Conservation (phyloP, 2,797 vertebrate genomes). For the Dipus sagitta region DNA sequence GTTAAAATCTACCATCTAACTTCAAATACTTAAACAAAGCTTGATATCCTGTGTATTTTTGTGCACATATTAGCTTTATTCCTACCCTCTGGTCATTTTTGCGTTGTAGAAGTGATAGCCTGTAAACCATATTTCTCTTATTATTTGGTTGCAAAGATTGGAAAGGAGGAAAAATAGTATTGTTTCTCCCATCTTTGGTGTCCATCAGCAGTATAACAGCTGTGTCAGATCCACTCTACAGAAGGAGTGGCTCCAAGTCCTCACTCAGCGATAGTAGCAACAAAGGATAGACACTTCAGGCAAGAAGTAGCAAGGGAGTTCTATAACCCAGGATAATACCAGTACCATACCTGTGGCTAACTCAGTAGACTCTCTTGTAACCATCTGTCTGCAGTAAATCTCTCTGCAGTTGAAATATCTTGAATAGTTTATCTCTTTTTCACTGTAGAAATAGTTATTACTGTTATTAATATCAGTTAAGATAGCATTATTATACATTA, state of each 20-base stretch:
- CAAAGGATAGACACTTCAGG: background rate
- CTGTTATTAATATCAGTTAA: background rate
- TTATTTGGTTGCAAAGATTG: background rate
- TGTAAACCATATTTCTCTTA: background rate
- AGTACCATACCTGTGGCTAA: background rate
- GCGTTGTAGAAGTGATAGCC: background rate
- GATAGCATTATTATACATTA: background rate
- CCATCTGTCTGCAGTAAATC: background rate
- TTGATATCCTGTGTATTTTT: background rate
- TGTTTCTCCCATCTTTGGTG: background rate
- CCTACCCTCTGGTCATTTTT: background rate
- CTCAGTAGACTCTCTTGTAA: background rate
- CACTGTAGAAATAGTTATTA: background rate
- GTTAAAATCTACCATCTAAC: background rate
- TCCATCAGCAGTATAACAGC: background rate
- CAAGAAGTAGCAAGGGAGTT: background rate
- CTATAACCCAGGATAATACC: background rate
- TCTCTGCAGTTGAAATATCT: background rate
- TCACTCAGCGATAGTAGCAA: background rate
- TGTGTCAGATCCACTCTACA: fast-evolving
- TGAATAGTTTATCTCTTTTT: background rate
- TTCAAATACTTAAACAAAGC: conserved; percentile 1
- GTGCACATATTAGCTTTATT: background rate
- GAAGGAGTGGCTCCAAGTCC: too few relatives aligned
- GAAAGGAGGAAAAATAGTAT: background rate